A percentile compares a stretch with the other conserved stretches of the same genome.
These are phyloP conservation scores for Pangasius djambal DNA, from an alignment of 2,797 vertebrate species.

Conservation along the genomic window DNA sequence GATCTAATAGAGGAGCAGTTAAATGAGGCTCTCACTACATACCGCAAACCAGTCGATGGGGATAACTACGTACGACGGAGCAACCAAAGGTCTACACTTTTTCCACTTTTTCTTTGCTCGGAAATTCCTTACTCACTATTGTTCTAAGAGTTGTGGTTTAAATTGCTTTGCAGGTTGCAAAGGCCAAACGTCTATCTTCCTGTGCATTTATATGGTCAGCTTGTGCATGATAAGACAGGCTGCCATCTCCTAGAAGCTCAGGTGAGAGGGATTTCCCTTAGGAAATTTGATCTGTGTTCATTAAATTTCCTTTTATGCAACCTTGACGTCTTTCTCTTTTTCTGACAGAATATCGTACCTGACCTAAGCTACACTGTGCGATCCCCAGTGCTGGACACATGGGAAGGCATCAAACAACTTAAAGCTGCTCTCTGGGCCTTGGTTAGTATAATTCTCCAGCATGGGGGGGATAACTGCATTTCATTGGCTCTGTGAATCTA, in stretches of 20 bases:
- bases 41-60: constrained; percentile 95
- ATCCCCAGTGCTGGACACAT: constrained; percentile 95
- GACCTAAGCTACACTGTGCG: constrained; percentile 95
- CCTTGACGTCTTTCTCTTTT: background rate
- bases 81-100: constrained; percentile 88
- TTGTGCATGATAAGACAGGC: constrained; percentile 98
- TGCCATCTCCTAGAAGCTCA: constrained; percentile 95
- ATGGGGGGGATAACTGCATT: background rate
- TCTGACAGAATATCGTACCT: constrained; percentile 86
- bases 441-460: constrained; percentile 74
- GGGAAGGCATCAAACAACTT: constrained; percentile 97
- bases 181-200: constrained; percentile 96
- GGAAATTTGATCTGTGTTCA: background rate
- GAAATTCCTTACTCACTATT: background rate
- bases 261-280: constrained; percentile 70
- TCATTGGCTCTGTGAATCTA: no score
- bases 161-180: constrained; percentile 82
- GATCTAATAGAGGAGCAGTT: constrained; percentile 97
- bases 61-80: constrained; percentile 98
- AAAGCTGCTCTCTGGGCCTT: constrained; percentile 98
- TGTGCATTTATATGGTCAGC: constrained; percentile 95
- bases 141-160: background rate
- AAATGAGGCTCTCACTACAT: constrained; percentile 97
- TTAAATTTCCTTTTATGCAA: background rate
- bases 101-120: background rate